Conservation (phyloP, 2,113 vertebrate species). For the Elgaria multicarinata region DNA sequence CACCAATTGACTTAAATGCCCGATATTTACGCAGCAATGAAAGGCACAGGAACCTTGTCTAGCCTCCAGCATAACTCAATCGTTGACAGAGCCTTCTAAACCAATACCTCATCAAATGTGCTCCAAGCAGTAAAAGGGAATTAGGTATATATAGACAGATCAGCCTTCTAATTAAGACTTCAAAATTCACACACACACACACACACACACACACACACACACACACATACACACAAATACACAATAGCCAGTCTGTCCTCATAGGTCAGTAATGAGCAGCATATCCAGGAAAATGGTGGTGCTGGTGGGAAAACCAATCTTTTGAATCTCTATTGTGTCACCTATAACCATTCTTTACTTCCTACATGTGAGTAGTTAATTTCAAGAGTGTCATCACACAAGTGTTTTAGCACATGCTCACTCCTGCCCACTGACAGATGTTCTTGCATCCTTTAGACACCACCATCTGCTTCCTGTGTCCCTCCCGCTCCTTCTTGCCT, state of each 20-base stretch:
- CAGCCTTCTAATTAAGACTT: not conserved
- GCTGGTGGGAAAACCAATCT: not conserved
- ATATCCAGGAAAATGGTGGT: too few relatives aligned
- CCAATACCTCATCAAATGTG: not conserved
- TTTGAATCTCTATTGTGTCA: not conserved
- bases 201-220: not conserved
- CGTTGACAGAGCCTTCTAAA: slow-evolving; percentile 5
- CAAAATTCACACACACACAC: not conserved
- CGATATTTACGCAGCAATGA: not conserved
- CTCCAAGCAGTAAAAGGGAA: not conserved
- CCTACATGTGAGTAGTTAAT: not conserved
- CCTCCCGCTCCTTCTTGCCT: too few relatives aligned
- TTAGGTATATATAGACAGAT: not conserved
- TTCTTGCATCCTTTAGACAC: too few relatives aligned
- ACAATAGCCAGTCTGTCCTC: not conserved
- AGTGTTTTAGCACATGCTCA: too few relatives aligned
- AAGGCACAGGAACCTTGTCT: not conserved
- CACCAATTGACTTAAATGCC: not conserved
- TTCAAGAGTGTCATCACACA: too few relatives aligned
- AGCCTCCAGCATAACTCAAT: slow-evolving; percentile 12
- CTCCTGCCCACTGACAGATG: too few relatives aligned
- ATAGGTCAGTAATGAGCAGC: not conserved
- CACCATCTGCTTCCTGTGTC: too few relatives aligned
- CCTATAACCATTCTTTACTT: not conserved
- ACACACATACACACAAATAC: not conserved